Conservation (phyloP, 2,113 vertebrate genomes). For the Tragulus kanchil region DNA sequence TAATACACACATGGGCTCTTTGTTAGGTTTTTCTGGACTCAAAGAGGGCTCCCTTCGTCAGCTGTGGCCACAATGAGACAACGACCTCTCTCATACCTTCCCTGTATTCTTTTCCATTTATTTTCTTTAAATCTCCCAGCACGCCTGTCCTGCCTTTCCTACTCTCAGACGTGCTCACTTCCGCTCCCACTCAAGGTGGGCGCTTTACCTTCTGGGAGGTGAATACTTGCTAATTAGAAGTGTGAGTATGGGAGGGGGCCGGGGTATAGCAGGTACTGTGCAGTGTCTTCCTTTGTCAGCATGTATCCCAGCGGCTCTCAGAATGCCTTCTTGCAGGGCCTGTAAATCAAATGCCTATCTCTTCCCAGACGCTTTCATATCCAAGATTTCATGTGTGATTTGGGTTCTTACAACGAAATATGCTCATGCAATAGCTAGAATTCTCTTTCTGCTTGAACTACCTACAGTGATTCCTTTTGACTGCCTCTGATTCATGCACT, state of each 20-base stretch:
- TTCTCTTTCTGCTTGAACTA: not conserved
- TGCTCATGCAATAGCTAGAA: not conserved
- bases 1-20: not conserved
- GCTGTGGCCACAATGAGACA: not conserved
- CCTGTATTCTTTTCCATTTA: not conserved
- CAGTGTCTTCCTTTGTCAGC: not conserved
- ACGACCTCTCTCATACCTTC: not conserved
- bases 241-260: not conserved
- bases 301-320: not conserved
- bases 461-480: not conserved
- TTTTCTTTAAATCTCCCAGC: not conserved
- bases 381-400: not conserved
- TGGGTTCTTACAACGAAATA: not conserved
- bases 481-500: not conserved
- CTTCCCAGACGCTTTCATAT: not conserved
- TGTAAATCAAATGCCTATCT: not conserved
- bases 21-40: not conserved
- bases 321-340: not conserved
- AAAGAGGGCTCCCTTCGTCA: not conserved
- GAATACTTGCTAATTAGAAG: not conserved
- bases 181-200: not conserved
- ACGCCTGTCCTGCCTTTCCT: not conserved
- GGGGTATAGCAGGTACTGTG: not conserved
- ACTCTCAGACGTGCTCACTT: not conserved
- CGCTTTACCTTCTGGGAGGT: not conserved